Percentiles rank a stretch among this genome's conserved stretches.
These are phyloP conservation scores for Kryptolebias ocellatus DNA, from an alignment of 2,797 vertebrate genomes.

Conservation along the genomic window DNA sequence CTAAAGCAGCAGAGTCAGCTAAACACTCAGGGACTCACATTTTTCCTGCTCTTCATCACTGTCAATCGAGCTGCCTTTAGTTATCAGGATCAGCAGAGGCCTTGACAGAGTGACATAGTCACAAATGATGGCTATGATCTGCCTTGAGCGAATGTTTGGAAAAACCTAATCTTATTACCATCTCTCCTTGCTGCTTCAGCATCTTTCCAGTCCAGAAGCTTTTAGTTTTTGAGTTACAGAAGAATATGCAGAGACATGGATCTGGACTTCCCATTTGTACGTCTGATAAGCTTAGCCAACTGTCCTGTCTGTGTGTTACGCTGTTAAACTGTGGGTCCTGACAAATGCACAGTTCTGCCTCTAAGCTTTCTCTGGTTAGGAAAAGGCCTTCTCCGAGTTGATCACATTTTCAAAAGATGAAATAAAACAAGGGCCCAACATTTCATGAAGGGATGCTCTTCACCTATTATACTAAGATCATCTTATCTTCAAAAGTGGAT, in stretches of 20 bases:
- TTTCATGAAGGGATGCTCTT: too few relatives aligned
- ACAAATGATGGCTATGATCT: constrained; percentile 63
- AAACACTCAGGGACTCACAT: constrained; percentile 47
- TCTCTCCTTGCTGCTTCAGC: constrained; percentile 65
- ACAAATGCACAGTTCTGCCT: constrained; percentile 12
- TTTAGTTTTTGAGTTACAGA: constrained; percentile 38
- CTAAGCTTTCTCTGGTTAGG: constrained; percentile 17
- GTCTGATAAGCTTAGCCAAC: constrained; percentile 38
- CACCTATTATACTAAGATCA: too few relatives aligned
- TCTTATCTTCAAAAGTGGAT: too few relatives aligned
- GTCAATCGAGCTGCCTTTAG: constrained; percentile 62
- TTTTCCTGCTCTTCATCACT: constrained; percentile 65
- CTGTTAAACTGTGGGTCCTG: constrained; percentile 43
- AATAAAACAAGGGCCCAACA: too few relatives aligned
- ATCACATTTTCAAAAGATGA: too few relatives aligned
- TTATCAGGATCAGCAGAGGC: constrained; percentile 63
- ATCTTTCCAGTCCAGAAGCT: constrained; percentile 43
- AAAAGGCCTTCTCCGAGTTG: too few relatives aligned
- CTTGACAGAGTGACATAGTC: constrained; percentile 69
- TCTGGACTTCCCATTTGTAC: constrained; percentile 49
- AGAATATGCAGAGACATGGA: constrained; percentile 20
- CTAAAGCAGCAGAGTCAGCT: constrained; percentile 65
- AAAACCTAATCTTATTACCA: constrained; percentile 71
- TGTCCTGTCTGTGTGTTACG: constrained; percentile 34
- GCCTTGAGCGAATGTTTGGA: constrained; percentile 53